A percentile compares a stretch with the other conserved stretches of the same genome.
phyloP scores from a whole-genome alignment of 1,140 invertebrate genomes.

The Andrena cerasifolii region DNA sequence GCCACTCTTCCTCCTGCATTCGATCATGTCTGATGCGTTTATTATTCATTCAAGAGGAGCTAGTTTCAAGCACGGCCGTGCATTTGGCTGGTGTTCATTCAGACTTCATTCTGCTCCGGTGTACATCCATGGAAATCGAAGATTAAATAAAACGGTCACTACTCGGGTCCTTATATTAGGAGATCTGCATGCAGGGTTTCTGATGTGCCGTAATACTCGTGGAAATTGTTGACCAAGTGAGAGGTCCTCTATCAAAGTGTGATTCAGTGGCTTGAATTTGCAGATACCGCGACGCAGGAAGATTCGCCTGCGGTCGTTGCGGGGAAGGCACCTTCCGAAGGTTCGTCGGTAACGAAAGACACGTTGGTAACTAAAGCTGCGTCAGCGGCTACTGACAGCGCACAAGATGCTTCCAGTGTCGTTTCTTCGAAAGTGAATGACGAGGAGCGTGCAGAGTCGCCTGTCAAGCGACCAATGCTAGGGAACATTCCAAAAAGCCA shows the following conservation, averaged over 20 bases:
- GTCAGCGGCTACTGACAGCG: neutral
- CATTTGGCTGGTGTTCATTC: constrained; percentile 76
- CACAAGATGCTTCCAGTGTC: neutral
- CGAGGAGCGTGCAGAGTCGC: neutral
- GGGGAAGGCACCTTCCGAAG: neutral
- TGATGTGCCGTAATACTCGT: neutral
- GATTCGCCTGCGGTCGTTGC: constrained; percentile 12
- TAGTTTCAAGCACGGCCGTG: constrained; percentile 75
- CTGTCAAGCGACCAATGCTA: constrained; percentile 38
- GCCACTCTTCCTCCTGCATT: constrained; percentile 33
- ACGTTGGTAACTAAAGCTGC: neutral
- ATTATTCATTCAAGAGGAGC: constrained; percentile 80
- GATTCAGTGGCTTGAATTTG: constrained; percentile 36
- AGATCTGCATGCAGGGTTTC: too few species aligned
- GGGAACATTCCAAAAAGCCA: constrained; percentile 46
- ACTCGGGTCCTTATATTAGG: too few species aligned
- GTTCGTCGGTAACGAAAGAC: neutral
- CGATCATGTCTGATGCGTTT: constrained; percentile 64
- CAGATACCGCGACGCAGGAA: constrained; percentile 46
- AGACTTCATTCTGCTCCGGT: neutral
- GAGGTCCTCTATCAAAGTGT: neutral
- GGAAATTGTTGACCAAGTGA: neutral
- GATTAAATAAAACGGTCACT: too few species aligned
- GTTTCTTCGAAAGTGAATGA: neutral
- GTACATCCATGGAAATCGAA: neutral